A percentile compares a stretch with the other conserved stretches of the same genome.
Evolutionary conservation across 2,113 vertebrate species (phyloP).

Genomic region (Furnarius figulus): DNA sequence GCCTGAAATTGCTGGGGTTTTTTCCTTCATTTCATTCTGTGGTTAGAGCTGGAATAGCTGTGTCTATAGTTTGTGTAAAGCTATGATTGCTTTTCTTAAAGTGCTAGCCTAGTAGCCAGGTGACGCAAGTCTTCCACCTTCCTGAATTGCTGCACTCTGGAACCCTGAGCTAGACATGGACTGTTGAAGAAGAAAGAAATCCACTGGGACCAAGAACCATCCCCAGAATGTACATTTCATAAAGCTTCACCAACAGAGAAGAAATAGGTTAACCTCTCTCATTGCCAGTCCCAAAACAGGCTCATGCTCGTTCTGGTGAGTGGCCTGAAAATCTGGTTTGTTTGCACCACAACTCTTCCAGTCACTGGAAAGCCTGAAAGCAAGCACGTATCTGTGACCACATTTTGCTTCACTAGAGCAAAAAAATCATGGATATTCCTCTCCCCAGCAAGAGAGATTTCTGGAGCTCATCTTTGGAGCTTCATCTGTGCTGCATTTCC

Average conservation of each 20-base stretch:
- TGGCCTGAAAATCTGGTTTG: background rate
- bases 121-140: background rate
- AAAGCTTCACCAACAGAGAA: background rate
- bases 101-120: background rate
- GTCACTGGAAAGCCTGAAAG: background rate
- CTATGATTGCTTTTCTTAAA: background rate
- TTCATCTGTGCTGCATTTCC: background rate
- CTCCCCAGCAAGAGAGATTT: background rate
- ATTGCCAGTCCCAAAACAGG: background rate
- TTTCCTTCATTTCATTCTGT: background rate
- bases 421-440: background rate
- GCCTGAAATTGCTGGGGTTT: background rate
- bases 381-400: background rate
- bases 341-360: background rate
- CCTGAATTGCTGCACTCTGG: background rate
- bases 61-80: background rate
- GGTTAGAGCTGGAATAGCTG: background rate
- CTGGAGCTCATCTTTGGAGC: background rate
- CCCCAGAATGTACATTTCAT: background rate
- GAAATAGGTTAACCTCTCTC: background rate
- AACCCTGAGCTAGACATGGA: background rate
- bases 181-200: background rate
- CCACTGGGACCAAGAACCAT: background rate
- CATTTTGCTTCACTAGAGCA: background rate
- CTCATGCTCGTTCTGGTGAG: fast-evolving